Base-by-base conservation (phyloP, 2,113 vertebrate species). In the Ictalurus furcatus region DNA sequence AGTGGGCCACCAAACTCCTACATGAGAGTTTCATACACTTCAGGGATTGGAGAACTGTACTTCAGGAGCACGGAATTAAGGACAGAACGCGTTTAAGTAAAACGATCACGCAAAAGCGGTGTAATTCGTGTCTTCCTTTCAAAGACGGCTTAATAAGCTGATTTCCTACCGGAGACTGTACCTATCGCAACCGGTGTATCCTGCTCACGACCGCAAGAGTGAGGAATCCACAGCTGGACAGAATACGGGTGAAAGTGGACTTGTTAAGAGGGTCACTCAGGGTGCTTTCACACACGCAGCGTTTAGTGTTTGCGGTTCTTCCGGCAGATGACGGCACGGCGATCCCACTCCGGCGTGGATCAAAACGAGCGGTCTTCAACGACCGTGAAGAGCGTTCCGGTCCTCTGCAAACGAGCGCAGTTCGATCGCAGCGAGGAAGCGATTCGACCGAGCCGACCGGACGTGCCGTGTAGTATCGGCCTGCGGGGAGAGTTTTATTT, bases 1-100 rank as follows among this genome's bases (percentile, higher is more conserved):
- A 92, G 89, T 92, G 91, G 91, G 91, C 84, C 91, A 90, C 81
- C 88, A 82, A 87, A 90, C 88, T 91, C 88, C 73, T 92, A 76
- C 80, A 74, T 79, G 84, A 90, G 87, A 74, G 65, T 81, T 85
- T 56, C 69, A 84, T 71, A 48, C 58, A 73, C 71, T 87, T 65
- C 21, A 76, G 48, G 74, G 44, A 30, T 87, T 71, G 65, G 2
- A 52, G 81, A 87, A 85, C 90, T 83, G 82, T 87, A 89, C 90
- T 88, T 76, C 48, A 84, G 9, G 30, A 79, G 61, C 58, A 6
- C 71, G 48, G 63, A 54, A 40, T 89, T 89, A 85, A 85, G 73
- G 79, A 80, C 86, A 87, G 78, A 69, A 67, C 25, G 48, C 85
- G 25, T 23, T 63, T 40, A 40, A 83, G 58, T 82, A 11, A 59